Base-by-base conservation (phyloP, 2,888 invertebrate genomes). In the Teleogryllus oceanicus region DNA sequence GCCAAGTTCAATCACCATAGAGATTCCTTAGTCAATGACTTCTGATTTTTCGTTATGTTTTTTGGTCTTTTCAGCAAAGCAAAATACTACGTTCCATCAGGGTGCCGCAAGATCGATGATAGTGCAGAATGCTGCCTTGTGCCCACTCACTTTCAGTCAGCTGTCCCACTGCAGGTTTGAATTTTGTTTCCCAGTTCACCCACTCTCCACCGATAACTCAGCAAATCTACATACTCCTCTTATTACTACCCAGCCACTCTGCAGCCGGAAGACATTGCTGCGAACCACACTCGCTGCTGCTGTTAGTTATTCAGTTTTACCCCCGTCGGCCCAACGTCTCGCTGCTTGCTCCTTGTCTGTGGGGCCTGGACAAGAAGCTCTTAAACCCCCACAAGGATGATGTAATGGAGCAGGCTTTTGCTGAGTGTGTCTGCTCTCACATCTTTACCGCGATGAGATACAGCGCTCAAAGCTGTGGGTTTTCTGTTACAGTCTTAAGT, bases 81-180 rank as follows among this genome's bases (percentile, higher is more conserved):
- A 94, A 94, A 90, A 91, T 94, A 79, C 89, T 94, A 75, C 90
- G 92, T 84, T 93, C 93, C 37, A 89, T 92, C 81, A 90, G 93
- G 83, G 92, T 94, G 84, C 94, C 94, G 82, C 92, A 93, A 88
- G 91, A 91, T 86, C 90, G 91, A 90, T 92, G 91, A 92, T 81
- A 62, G 62, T 62, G 62, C 62, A 77, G 75, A 74, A 10, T 16
- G 78, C 3, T 18, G 24, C 13, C 20, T 16, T 21, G 20, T 78
- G 50, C 79, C n/a, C n/a, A 18, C n/a, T n/a, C 13, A 62, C n/a
- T 62, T 62, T n/a, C 12, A 62, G 62, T 62, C 62, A 62, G 62
- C 62, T 62, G 62, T 62, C 62, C 62, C 62, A 62, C 62, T 62
- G 62, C 62, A 62, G 62, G 62, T 62, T 62, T 62, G 62, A 62